Evolutionary conservation across 2,113 vertebrate species (phyloP).

Genomic region (Lathamus discolor): DNA sequence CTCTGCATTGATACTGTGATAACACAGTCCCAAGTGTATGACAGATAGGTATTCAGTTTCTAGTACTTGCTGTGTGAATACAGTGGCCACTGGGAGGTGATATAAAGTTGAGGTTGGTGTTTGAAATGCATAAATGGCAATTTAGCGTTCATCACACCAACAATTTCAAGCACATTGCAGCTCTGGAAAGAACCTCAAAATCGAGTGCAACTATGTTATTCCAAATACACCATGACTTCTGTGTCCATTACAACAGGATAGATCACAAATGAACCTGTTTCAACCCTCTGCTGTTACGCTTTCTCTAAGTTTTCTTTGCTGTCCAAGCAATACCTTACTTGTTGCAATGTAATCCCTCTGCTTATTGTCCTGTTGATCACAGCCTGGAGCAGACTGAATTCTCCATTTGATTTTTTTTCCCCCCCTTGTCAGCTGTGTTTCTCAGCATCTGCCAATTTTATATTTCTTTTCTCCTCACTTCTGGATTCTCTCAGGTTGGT

Average conservation of each 20-base stretch:
- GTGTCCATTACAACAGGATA: neutral
- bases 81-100: neutral
- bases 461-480: neutral
- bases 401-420: neutral
- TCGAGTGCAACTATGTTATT: neutral
- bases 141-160: neutral
- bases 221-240: neutral
- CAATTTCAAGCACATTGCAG: neutral
- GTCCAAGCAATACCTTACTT: neutral
- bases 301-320: neutral
- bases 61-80: neutral
- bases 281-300: neutral
- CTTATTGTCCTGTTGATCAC: neutral
- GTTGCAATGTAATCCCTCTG: neutral
- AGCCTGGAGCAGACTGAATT: conserved; percentile 12
- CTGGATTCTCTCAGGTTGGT: neutral
- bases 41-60: neutral
- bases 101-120: neutral
- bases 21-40: neutral
- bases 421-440: neutral
- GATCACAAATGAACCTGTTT: neutral
- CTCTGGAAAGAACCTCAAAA: neutral
- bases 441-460: neutral
- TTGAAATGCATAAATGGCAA: neutral
- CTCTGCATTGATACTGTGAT: neutral